A percentile compares a stretch with the other conserved stretches of the same genome.
phyloP scores from a whole-genome alignment of 1,140 invertebrate genomes.

The Neoseiulus cucumeris region DNA sequence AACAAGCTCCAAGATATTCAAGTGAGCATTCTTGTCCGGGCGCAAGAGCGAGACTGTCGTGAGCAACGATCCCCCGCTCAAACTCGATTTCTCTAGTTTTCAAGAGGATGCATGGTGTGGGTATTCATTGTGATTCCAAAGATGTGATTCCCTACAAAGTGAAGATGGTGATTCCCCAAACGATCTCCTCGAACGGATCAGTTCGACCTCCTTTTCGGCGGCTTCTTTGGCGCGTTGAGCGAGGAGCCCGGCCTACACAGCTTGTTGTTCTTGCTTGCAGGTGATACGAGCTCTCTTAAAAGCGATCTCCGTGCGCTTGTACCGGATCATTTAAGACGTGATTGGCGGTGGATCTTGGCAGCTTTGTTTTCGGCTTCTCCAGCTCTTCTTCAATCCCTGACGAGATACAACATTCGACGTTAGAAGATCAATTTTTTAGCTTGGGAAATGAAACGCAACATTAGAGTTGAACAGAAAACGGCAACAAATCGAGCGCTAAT shows the following conservation, averaged over 20 bases:
- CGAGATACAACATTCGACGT: background rate
- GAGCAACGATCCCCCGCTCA: too few species aligned
- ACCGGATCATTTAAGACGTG: conserved; percentile 75
- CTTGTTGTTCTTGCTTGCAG: conserved; percentile 67
- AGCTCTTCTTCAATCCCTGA: conserved; percentile 8
- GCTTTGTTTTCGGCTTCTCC: conserved; percentile 49
- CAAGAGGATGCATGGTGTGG: too few species aligned
- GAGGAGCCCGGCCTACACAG: conserved; percentile 84
- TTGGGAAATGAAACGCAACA: too few species aligned
- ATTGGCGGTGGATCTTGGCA: conserved; percentile 98
- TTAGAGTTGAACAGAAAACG: too few species aligned
- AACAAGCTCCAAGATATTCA: too few species aligned
- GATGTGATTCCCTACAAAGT: too few species aligned
- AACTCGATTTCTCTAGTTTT: too few species aligned
- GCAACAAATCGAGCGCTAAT: too few species aligned
- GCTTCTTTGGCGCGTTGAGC: conserved; percentile 91
- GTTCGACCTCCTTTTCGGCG: conserved; percentile 59
- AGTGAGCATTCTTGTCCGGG: too few species aligned
- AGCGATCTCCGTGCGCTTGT: conserved; percentile 75
- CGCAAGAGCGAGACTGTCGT: too few species aligned
- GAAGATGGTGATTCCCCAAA: conserved; percentile 50
- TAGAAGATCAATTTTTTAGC: too few species aligned
- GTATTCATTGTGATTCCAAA: too few species aligned
- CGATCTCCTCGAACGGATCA: conserved; percentile 48
- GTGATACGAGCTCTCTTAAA: conserved; percentile 71